Evolutionary conservation across 2,113 vertebrate species (phyloP), one percentile per base, ranked within the genome.

Genomic region (Phrynocephalus versicolor): DNA sequence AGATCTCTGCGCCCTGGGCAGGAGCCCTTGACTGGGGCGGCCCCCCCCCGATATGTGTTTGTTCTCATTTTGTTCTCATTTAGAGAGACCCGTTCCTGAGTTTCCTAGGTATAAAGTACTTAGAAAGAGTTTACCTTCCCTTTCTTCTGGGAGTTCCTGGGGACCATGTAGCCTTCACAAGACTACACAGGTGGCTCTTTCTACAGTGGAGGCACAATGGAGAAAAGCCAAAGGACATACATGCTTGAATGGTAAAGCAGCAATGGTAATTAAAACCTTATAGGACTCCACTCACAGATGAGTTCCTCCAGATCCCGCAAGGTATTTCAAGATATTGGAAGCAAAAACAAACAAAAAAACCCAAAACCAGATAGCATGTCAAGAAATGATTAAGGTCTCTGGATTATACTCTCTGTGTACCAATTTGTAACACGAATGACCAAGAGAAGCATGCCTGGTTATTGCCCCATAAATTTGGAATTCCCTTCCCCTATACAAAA

Each of bases 311-410:
- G 65, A 27, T 81, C 70, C 15, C 57, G 23, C 33, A 3, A 21
- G 85, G 85, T 62, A 65, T 5, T 74, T 72, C 5, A n/a, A 87
- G 80, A 35, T 35, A 60, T n/a, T n/a, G n/a, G n/a, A n/a, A 51
- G 5, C 45, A 51, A 10, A 51, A 51, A 51, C 45, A 6, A 51
- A n/a, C n/a, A n/a, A n/a, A n/a, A 51, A 51, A 51, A 51, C 45
- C 10, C 45, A 6, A 51, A 51, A 51, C 45, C 10, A 51, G 5
- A 51, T 51, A 51, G 10, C 45, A n/a, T n/a, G n/a, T n/a, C n/a
- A 51, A 51, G 45, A 51, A 51, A 51, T 51, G 45, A 6, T 51
- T 51, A 51, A 15, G 19, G n/a, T 9, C 27, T 78, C 19, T 60
- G 23, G 76, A 78, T 37, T 60, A 15, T 37, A 60, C 1, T 14